Conservation (phyloP, 1,140 invertebrate species). For the Saxidomus purpurata region DNA sequence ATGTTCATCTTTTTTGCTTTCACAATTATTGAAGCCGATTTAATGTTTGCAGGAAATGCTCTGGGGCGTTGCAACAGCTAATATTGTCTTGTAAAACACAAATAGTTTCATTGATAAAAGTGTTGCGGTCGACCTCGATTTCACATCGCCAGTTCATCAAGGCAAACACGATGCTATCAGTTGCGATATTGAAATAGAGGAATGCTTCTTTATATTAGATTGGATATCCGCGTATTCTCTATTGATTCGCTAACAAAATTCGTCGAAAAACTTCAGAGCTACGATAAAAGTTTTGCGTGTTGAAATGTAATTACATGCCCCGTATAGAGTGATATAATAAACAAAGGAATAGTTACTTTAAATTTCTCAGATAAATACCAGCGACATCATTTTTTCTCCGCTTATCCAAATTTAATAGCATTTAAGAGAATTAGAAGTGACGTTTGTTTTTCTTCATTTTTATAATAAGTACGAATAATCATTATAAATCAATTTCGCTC, state of each 20-base stretch:
- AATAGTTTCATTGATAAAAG: not conserved
- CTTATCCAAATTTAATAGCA: not conserved
- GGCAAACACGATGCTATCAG: too few species aligned
- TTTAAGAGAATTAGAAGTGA: not conserved
- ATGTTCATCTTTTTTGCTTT: too few species aligned
- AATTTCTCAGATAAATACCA: constrained; percentile 10
- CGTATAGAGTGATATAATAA: not conserved
- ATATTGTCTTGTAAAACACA: not conserved
- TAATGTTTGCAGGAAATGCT: too few species aligned
- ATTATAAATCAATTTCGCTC: not conserved
- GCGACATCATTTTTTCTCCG: not conserved
- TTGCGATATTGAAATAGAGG: too few species aligned
- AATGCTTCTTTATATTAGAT: too few species aligned
- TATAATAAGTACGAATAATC: not conserved
- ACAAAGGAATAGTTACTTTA: not conserved
- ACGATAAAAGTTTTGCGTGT: constrained; percentile 8
- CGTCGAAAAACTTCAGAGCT: not conserved
- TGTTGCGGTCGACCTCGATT: not conserved
- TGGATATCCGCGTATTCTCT: too few species aligned
- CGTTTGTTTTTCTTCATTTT: not conserved
- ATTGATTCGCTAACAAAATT: not conserved
- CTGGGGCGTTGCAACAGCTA: not conserved
- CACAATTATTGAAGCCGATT: too few species aligned
- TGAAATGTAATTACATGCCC: not conserved
- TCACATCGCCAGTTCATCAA: not conserved